These are phyloP conservation scores for Tinea trinotella DNA, from an alignment of 2,888 invertebrate species.

Conservation along the genomic window DNA sequence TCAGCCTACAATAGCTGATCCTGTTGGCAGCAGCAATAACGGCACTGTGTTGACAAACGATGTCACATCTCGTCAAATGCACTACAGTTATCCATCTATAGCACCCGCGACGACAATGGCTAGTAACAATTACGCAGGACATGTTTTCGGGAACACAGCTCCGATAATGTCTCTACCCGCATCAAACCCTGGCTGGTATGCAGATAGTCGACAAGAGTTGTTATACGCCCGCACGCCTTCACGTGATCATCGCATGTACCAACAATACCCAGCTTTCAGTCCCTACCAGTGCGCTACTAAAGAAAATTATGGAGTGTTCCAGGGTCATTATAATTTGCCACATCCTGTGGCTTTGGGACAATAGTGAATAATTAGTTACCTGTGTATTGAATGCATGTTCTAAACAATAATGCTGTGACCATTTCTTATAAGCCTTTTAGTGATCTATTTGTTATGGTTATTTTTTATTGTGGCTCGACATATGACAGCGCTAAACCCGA, in stretches of 20 bases:
- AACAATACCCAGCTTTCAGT: conserved; percentile 42
- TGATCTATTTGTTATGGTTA: neutral
- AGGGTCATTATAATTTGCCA: conserved; percentile 64
- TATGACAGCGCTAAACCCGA: too few species aligned
- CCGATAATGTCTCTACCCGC: conserved; percentile 33
- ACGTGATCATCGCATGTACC: conserved; percentile 39
- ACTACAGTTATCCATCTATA: conserved; percentile 46
- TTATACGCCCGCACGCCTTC: conserved; percentile 38
- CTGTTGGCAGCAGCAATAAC: conserved; percentile 26
- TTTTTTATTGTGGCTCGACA: too few species aligned
- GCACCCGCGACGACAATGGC: conserved; percentile 40
- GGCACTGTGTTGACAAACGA: conserved; percentile 23
- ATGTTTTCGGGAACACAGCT: conserved; percentile 36
- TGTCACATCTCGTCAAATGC: conserved; percentile 28
- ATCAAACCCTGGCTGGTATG: conserved; percentile 40
- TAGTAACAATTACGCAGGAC: conserved; percentile 34
- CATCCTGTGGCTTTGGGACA: conserved; percentile 63
- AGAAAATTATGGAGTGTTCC: conserved; percentile 62
- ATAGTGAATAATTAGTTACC: conserved; percentile 27
- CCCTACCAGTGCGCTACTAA: conserved; percentile 54
- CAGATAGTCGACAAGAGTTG: conserved; percentile 49
- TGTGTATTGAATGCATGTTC: conserved; percentile 4
- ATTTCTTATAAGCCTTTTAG: neutral
- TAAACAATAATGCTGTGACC: conserved; percentile 1
- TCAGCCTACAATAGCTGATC: conserved; percentile 1